Evolutionary conservation across 2,888 invertebrate species (phyloP), one percentile per base, ranked within the genome.

Genomic region (Drosophila mettleri): DNA sequence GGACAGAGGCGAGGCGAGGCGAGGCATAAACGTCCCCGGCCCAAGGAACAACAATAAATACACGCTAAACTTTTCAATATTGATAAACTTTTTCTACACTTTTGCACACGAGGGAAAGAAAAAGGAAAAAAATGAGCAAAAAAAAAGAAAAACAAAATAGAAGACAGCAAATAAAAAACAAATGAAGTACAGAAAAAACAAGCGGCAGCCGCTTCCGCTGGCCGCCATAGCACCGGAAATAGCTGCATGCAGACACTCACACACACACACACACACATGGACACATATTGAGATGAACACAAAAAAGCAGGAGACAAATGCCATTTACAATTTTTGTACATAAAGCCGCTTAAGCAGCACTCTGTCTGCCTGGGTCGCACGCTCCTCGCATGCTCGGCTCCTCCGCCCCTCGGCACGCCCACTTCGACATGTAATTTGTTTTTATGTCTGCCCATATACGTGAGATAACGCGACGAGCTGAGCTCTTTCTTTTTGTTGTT

Each of bases 361-460:
- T 82, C 66, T 62, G 33, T 39, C 49, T 29, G 34, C 46, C 49
- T 18, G 31, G 45, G 14, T 57, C 36, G 14, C 39, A 29, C 14
- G 12, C 24, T 16, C 14, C 20, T 12, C 20, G n/a, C 46, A 16
- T 3, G 29, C 29, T 16, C 31, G 1, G 27, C 18, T 1, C 6
- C n/a, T 10, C 16, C 22, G 7, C 41, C 38, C 45, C 27, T 12
- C 36, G 3, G 24, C 29, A 14, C 12, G 18, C 46, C 33, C 48
- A 38, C 73, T 33, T 43, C 54, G 51, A 70, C 80, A 86, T 81
- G 83, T 88, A 84, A 84, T 84, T 84, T 84, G 83, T 88, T 84
- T 84, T 88, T 86, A 88, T 84, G 89, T 87, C 83, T 84, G 87
- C 77, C 85, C 81, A 83, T 79, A 88, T 88, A 82, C 88, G 81